Evolutionary conservation across 1,140 invertebrate species (phyloP).

Genomic region (Coboldia fuscipes): DNA sequence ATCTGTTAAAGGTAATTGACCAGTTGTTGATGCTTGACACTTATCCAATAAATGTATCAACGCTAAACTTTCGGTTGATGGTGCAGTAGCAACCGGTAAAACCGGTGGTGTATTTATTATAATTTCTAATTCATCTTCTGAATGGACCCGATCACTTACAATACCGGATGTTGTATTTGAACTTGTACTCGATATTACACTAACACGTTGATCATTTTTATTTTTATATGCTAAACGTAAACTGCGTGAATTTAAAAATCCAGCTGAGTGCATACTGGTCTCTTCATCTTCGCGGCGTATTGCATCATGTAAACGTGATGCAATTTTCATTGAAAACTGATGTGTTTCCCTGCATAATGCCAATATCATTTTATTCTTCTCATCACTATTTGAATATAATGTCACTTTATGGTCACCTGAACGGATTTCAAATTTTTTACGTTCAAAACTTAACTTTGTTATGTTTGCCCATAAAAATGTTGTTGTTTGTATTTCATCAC

Average conservation of each 20-base stretch:
- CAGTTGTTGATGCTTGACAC: constrained; percentile 26
- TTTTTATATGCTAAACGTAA: constrained; percentile 34
- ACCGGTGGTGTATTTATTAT: constrained; percentile 49
- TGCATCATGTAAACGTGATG: constrained; percentile 58
- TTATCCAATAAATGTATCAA: constrained; percentile 42
- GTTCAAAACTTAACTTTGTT: constrained; percentile 82
- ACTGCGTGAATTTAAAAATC: constrained; percentile 40
- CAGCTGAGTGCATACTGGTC: constrained; percentile 26
- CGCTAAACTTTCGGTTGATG: constrained; percentile 51
- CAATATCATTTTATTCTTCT: constrained; percentile 76
- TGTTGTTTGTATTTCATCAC: constrained; percentile 37
- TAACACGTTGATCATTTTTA: constrained; percentile 61
- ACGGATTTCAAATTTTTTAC: constrained; percentile 90
- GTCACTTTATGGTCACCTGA: constrained; percentile 72
- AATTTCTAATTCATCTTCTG: constrained; percentile 75
- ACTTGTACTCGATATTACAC: constrained; percentile 76
- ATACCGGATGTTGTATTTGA: constrained; percentile 90
- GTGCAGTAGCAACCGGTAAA: constrained; percentile 24
- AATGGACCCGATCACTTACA: constrained; percentile 82
- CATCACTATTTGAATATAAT: constrained; percentile 74
- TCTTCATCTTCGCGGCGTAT: constrained; percentile 51
- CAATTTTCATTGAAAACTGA: constrained; percentile 84
- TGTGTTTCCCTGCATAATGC: constrained; percentile 77
- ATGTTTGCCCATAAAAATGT: constrained; percentile 85
- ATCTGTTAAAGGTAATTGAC: constrained; percentile 21